phyloP scores from a whole-genome alignment of 2,888 invertebrate genomes.

The Parthenolecanium corni region DNA sequence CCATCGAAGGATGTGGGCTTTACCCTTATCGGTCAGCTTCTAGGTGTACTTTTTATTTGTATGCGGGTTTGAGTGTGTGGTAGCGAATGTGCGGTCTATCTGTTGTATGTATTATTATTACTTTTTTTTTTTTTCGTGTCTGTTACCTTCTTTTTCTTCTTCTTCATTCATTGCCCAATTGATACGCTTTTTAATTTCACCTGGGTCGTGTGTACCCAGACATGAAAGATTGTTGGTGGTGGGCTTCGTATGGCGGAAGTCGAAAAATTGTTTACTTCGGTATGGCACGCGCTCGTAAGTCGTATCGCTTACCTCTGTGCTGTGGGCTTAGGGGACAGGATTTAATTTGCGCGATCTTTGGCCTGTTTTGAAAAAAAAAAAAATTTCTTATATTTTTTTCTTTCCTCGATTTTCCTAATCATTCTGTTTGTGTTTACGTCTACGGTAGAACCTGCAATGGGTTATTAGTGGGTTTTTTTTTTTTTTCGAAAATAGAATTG shows the following conservation, averaged over 20 bases:
- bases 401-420: too few relatives aligned
- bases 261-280: not conserved
- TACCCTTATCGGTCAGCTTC: constrained; percentile 14
- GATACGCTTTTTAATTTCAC: constrained; percentile 28
- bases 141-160: not conserved
- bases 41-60: constrained; percentile 4
- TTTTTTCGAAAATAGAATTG: too few relatives aligned
- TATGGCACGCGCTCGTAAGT: constrained; percentile 9
- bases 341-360: not conserved
- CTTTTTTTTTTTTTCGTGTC: not conserved
- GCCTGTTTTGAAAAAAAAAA: too few relatives aligned
- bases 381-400: too few relatives aligned
- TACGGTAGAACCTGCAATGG: too few relatives aligned
- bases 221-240: constrained; percentile 1
- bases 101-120: not conserved
- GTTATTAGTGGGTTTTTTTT: too few relatives aligned
- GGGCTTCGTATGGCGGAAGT: constrained; percentile 9
- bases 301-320: not conserved
- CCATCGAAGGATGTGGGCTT: constrained; percentile 9
- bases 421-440: too few relatives aligned
- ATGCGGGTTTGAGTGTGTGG: constrained; percentile 20
- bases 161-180: constrained; percentile 8
- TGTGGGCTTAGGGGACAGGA: not conserved
- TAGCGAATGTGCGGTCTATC: not conserved
- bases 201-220: constrained; percentile 10